A percentile compares a stretch with the other conserved stretches of the same genome.
Evolutionary conservation across 64 coral and sea anemone genomes (phyloP).

Genomic region (Trachythela sp.): DNA sequence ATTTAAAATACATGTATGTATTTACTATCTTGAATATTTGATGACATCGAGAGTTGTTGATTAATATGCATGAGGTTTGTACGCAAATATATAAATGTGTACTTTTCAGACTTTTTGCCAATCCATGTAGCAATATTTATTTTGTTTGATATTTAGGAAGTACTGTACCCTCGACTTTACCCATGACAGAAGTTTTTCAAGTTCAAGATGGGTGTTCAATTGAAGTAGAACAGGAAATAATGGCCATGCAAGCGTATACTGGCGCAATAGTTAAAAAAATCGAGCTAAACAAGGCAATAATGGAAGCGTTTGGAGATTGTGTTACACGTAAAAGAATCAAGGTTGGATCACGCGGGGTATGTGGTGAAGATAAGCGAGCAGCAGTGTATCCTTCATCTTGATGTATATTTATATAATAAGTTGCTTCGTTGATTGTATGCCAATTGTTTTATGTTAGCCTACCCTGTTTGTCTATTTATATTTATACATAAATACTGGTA

Average conservation of each 20-base stretch:
- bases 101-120: too few species aligned
- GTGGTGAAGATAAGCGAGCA: background rate
- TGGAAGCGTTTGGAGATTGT: background rate
- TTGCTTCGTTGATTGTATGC: background rate
- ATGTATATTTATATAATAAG: background rate
- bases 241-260: background rate
- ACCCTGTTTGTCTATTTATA: background rate
- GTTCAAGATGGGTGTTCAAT: background rate
- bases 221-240: background rate
- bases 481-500: background rate
- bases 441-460: background rate
- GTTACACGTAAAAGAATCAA: background rate
- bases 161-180: too few species aligned
- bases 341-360: background rate
- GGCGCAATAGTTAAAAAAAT: background rate
- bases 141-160: too few species aligned
- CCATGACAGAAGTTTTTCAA: too few species aligned
- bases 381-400: background rate
- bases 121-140: too few species aligned
- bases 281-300: background rate
- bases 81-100: too few species aligned
- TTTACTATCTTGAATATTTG: too few species aligned
- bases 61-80: too few species aligned
- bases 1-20: too few species aligned
- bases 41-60: too few species aligned